phyloP scores from a whole-genome alignment of 2,797 vertebrate species.

The Poeciliopsis turneri region DNA sequence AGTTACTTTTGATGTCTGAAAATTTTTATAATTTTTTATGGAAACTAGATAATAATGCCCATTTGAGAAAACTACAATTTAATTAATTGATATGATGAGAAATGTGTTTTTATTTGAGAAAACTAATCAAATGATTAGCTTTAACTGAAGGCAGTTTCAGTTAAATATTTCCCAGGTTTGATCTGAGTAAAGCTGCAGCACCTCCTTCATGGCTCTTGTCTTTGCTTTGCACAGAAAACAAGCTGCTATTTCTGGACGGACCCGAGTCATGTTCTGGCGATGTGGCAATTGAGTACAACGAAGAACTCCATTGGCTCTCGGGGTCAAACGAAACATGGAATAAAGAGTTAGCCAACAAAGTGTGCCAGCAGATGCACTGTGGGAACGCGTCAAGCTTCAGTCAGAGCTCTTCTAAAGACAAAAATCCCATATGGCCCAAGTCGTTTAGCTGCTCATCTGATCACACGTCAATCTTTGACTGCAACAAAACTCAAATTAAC shows the following conservation, averaged over 20 bases:
- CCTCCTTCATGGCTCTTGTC: background rate
- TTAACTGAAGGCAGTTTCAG: too few species aligned
- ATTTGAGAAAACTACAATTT: background rate
- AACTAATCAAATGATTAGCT: background rate
- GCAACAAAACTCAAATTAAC: accelerated
- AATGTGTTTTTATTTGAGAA: background rate
- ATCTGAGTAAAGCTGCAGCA: background rate
- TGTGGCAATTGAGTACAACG: constrained; percentile 14
- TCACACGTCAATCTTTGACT: constrained; percentile 34
- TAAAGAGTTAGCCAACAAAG: background rate
- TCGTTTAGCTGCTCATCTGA: background rate
- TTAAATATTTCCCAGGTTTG: background rate
- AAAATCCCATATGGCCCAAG: accelerated
- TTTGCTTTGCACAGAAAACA: constrained; percentile 30
- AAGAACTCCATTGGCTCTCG: constrained; percentile 15
- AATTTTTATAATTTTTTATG: too few species aligned
- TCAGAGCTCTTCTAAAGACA: accelerated
- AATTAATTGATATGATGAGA: background rate
- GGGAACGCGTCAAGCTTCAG: accelerated
- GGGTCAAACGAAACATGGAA: constrained; percentile 14
- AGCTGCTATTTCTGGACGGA: constrained; percentile 35
- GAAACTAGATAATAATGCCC: too few species aligned
- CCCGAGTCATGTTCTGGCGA: constrained; percentile 46
- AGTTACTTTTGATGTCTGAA: too few species aligned
- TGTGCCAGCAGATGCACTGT: constrained; percentile 64